Percentiles rank a stretch among this genome's conserved stretches.
phyloP scores from a whole-genome alignment of 2,888 invertebrate species.

The Cosmia pyralina region DNA sequence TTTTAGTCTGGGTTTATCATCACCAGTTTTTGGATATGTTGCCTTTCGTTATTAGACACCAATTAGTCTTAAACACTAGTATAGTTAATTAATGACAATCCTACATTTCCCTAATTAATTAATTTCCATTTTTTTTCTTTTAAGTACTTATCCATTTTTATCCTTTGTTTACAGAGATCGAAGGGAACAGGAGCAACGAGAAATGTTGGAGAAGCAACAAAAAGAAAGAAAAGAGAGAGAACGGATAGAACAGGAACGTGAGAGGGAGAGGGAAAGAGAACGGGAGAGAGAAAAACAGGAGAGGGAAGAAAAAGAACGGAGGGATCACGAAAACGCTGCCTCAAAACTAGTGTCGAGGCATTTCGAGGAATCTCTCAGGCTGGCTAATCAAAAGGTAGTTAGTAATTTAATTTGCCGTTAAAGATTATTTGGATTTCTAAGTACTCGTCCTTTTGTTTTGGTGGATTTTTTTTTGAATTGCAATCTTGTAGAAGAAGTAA shows the following conservation, averaged over 20 bases:
- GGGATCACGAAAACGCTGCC: conserved; percentile 93
- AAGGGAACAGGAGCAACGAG: conserved; percentile 89
- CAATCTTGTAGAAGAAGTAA: too few species aligned
- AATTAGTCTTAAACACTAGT: background rate
- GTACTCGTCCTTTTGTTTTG: background rate
- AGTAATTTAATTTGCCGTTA: too few species aligned
- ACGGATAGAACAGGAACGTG: conserved; percentile 91
- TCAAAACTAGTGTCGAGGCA: conserved; percentile 96
- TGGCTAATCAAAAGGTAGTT: conserved; percentile 93
- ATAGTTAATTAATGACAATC: background rate
- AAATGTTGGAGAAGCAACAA: conserved; percentile 92
- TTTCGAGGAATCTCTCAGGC: conserved; percentile 96
- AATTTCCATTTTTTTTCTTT: background rate
- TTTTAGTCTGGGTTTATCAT: conserved; percentile 4
- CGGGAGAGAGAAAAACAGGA: conserved; percentile 88
- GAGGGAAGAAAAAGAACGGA: conserved; percentile 89
- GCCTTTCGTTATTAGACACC: background rate
- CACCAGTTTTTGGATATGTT: background rate
- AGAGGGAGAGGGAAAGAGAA: conserved; percentile 89
- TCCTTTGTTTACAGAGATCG: conserved; percentile 83
- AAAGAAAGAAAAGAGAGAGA: conserved; percentile 92
- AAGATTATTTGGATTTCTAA: too few species aligned
- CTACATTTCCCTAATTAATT: background rate
- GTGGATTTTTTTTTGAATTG: background rate
- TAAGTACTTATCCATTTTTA: conserved; percentile 34